Conservation (phyloP, 2,888 invertebrate genomes). For the Xiphydria camelus region DNA sequence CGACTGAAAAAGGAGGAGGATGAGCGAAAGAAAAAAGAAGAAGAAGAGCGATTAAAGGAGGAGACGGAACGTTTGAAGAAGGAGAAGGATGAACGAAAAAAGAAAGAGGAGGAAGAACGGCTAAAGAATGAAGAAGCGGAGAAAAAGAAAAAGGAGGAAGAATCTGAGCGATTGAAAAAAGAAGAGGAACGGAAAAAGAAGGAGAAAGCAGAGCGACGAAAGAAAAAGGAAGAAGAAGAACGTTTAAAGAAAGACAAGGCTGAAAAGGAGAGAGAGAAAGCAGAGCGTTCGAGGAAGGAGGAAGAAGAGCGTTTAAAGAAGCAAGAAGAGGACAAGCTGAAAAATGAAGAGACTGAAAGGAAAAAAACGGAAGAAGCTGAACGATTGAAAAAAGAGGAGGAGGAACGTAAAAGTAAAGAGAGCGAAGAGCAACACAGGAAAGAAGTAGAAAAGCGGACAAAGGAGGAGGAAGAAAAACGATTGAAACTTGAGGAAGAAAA, state of each 20-base stretch:
- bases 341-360: conserved; percentile 16
- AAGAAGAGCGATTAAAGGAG: conserved; percentile 25
- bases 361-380: conserved; percentile 14
- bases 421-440: conserved; percentile 3
- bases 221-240: conserved; percentile 48
- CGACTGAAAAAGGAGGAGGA: conserved; percentile 22
- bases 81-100: conserved; percentile 7
- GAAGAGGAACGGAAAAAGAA: conserved; percentile 31
- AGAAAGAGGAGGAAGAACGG: conserved; percentile 22
- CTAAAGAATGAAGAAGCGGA: conserved; percentile 24
- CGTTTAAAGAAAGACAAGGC: conserved; percentile 28
- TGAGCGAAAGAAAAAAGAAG: conserved; percentile 23
- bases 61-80: conserved; percentile 23
- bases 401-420: conserved; percentile 7
- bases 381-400: conserved; percentile 5
- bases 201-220: conserved; percentile 24
- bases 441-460: conserved; percentile 5
- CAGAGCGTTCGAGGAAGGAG: conserved; percentile 20
- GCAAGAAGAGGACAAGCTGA: conserved; percentile 25
- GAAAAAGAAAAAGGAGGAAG: conserved; percentile 22
- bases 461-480: conserved; percentile 7
- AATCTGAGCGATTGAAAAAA: conserved; percentile 19
- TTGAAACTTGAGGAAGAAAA: conserved; percentile 12
- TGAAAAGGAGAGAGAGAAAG: conserved; percentile 18
- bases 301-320: conserved; percentile 22